phyloP scores from a whole-genome alignment of 1,140 invertebrate species.

The Drepana arcuata region DNA sequence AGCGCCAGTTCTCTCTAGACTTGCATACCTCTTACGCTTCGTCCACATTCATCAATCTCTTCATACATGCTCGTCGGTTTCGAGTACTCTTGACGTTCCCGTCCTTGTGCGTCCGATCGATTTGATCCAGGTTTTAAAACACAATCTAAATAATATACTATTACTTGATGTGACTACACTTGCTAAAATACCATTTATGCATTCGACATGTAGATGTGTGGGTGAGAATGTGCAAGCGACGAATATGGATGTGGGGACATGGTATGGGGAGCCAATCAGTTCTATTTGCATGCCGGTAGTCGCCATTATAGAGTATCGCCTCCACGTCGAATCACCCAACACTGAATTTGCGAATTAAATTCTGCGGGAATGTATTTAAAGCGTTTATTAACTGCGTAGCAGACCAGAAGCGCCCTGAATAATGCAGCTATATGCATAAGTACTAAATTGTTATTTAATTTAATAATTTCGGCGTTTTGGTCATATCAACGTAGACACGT shows the following conservation, averaged over 20 bases:
- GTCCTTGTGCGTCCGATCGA: no score
- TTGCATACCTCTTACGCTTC: no score
- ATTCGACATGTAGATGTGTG: conserved; percentile 13
- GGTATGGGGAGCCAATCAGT: conserved; percentile 34
- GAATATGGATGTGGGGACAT: conserved; percentile 23
- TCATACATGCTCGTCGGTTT: no score
- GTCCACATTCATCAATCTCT: no score
- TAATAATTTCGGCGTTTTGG: conserved; percentile 16
- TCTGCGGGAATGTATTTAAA: conserved; percentile 24
- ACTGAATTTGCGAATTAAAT: conserved; percentile 35
- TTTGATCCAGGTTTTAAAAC: no score
- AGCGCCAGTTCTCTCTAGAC: no score
- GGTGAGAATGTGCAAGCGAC: conserved; percentile 29
- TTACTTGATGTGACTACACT: no score
- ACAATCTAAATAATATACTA: no score
- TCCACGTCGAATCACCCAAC: conserved; percentile 23
- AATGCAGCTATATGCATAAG: conserved; percentile 27
- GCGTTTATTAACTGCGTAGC: conserved; percentile 25
- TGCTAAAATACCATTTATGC: conserved; percentile 10
- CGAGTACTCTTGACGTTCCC: no score
- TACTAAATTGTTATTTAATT: conserved; percentile 35
- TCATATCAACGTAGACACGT: no score
- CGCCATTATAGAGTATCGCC: conserved; percentile 32
- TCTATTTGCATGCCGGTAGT: conserved; percentile 52
- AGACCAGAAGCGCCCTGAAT: conserved; percentile 21